Conservation (phyloP, 2,888 invertebrate genomes). For the Campoletis raptor region DNA sequence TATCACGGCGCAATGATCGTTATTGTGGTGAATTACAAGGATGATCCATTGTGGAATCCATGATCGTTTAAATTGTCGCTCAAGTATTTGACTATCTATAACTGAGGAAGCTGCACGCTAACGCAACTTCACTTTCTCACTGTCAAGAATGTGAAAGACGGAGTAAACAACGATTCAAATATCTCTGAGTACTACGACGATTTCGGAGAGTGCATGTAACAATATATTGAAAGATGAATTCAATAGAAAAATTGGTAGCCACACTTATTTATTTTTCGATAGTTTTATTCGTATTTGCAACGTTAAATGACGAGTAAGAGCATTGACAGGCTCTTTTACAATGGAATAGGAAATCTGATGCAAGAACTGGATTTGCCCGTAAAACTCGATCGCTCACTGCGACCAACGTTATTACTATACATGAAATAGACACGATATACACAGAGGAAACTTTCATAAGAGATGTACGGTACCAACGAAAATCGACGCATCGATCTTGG, state of each 20-base stretch:
- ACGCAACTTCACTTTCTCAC: background rate
- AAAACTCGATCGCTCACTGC: slow-evolving; percentile 50
- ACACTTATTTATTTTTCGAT: no score
- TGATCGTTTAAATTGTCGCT: slow-evolving; percentile 5
- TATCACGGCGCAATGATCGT: slow-evolving; percentile 28
- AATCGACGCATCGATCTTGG: slow-evolving; percentile 80
- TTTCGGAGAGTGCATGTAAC: background rate
- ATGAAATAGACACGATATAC: background rate
- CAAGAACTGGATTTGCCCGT: slow-evolving; percentile 57
- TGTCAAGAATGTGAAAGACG: background rate
- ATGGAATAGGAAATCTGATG: slow-evolving; percentile 44
- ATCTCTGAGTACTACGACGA: background rate
- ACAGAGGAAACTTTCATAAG: slow-evolving; percentile 41
- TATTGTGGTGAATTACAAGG: slow-evolving; percentile 23
- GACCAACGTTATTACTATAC: background rate
- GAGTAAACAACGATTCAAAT: background rate
- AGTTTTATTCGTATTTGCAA: slow-evolving; percentile 6
- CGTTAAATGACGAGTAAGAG: slow-evolving; percentile 26
- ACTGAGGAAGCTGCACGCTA: background rate
- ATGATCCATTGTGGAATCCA: slow-evolving; percentile 16
- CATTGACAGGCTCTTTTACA: slow-evolving; percentile 7
- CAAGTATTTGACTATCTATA: slow-evolving; percentile 8
- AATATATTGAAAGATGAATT: background rate
- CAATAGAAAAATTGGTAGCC: background rate
- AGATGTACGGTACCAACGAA: slow-evolving; percentile 72